A percentile compares a stretch with the other conserved stretches of the same genome.
Evolutionary conservation across 2,888 invertebrate species (phyloP).

Genomic region (Diabrotica balteata): DNA sequence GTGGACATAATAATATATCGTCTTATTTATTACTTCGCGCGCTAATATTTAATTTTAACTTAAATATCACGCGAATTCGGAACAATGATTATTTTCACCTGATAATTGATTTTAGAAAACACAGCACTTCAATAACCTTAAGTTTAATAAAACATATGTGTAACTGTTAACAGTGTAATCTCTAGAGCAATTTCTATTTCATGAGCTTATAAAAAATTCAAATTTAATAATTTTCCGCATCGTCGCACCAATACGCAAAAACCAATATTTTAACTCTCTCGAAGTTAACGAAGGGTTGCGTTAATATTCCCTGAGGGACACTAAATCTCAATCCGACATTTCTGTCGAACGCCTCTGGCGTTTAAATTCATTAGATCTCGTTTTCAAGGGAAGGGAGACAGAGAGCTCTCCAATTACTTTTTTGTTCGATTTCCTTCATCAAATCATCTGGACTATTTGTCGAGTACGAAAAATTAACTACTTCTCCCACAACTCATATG

Average conservation of each 20-base stretch:
- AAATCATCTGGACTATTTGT: slow-evolving; percentile 20
- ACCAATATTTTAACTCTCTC: slow-evolving; percentile 15
- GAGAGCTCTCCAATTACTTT: slow-evolving; percentile 22
- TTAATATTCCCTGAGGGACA: slow-evolving; percentile 21
- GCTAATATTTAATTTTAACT: too few species aligned
- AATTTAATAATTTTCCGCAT: slow-evolving; percentile 3
- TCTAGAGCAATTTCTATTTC: too few species aligned
- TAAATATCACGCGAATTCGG: too few species aligned
- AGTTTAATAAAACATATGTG: too few species aligned
- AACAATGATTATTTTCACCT: too few species aligned
- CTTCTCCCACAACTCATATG: too few species aligned
- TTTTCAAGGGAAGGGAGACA: slow-evolving; percentile 11
- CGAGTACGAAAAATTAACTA: slow-evolving; percentile 17
- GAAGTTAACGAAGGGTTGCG: slow-evolving; percentile 12
- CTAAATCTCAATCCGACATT: slow-evolving; percentile 23
- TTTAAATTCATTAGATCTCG: slow-evolving; percentile 33
- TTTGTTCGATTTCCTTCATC: slow-evolving; percentile 14
- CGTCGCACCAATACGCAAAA: background rate
- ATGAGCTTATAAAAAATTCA: too few species aligned
- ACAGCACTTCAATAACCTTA: too few species aligned
- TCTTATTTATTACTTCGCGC: too few species aligned
- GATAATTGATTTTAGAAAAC: too few species aligned
- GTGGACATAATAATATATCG: too few species aligned
- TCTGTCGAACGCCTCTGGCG: slow-evolving; percentile 25
- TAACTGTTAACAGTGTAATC: too few species aligned